These are phyloP conservation scores for Sparus aurata DNA, from an alignment of 2,797 vertebrate species.

Conservation along the genomic window DNA sequence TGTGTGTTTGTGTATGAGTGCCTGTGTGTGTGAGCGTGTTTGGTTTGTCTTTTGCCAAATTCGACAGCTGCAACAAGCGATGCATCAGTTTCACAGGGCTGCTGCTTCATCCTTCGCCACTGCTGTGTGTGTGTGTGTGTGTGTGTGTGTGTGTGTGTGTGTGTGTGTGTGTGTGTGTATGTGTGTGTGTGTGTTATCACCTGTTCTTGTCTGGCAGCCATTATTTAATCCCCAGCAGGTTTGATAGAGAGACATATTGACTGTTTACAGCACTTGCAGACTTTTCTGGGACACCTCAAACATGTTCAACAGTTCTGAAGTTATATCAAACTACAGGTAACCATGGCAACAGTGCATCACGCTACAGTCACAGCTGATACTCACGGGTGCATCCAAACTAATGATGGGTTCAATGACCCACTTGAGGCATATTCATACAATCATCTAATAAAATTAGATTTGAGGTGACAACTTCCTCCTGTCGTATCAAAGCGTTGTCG, in stretches of 20 bases:
- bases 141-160: conserved; percentile 3
- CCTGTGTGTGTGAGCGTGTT: conserved; percentile 3
- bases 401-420: not conserved
- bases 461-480: too few relatives aligned
- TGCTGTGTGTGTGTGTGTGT: not conserved
- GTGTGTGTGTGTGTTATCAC: not conserved
- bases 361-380: not conserved
- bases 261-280: not conserved
- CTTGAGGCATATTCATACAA: too few relatives aligned
- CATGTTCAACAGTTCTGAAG: not conserved
- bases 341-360: conserved; percentile 2
- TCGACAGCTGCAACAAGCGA: conserved; percentile 32
- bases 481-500: too few relatives aligned
- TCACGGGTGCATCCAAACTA: not conserved
- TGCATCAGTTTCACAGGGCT: conserved; percentile 9
- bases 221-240: conserved; percentile 28
- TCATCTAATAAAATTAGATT: too few relatives aligned
- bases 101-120: not conserved
- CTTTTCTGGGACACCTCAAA: too few relatives aligned
- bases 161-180: not conserved
- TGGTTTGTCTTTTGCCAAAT: conserved; percentile 13
- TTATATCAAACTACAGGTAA: not conserved
- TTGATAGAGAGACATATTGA: conserved; percentile 5
- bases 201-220: conserved; percentile 2
- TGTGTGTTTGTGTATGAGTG: conserved; percentile 6